Percentiles rank a stretch among this genome's conserved stretches.
Conservation (phyloP, 2,797 vertebrate genomes). For the Rhinichthys osculus region DNA sequence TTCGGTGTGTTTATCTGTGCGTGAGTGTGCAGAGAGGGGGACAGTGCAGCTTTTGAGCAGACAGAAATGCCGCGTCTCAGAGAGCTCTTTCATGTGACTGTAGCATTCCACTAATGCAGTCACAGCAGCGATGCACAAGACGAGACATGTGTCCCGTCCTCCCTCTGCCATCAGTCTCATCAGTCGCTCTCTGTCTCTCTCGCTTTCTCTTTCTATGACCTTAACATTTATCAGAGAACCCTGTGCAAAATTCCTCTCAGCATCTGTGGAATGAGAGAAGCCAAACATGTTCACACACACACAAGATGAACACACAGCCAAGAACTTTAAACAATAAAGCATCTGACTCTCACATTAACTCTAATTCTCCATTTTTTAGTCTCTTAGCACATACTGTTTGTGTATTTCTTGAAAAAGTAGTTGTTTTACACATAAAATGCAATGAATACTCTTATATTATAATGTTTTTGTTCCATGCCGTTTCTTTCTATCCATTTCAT, state of each 20-base stretch:
- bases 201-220: conserved; percentile 77
- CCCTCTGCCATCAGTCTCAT: conserved; percentile 62
- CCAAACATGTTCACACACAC: conserved; percentile 76
- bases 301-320: conserved; percentile 77
- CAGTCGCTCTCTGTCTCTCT: conserved; percentile 36
- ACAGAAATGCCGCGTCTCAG: conserved; percentile 67
- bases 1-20: conserved; percentile 48
- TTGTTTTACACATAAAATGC: background rate
- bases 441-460: background rate
- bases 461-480: conserved; percentile 91
- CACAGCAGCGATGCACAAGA: conserved; percentile 88
- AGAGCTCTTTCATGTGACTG: conserved; percentile 83
- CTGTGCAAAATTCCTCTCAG: conserved; percentile 89
- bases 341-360: conserved; percentile 81
- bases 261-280: conserved; percentile 83
- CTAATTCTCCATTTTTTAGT: conserved; percentile 25
- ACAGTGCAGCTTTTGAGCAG: conserved; percentile 77
- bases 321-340: conserved; percentile 78
- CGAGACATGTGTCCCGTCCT: conserved; percentile 75
- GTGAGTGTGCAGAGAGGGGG: conserved; percentile 67
- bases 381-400: background rate
- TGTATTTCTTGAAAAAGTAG: background rate
- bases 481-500: conserved; percentile 98
- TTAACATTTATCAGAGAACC: conserved; percentile 90
- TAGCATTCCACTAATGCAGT: conserved; percentile 78